Conservation (phyloP, 2,888 invertebrate species). For the Athrips mouffetella region DNA sequence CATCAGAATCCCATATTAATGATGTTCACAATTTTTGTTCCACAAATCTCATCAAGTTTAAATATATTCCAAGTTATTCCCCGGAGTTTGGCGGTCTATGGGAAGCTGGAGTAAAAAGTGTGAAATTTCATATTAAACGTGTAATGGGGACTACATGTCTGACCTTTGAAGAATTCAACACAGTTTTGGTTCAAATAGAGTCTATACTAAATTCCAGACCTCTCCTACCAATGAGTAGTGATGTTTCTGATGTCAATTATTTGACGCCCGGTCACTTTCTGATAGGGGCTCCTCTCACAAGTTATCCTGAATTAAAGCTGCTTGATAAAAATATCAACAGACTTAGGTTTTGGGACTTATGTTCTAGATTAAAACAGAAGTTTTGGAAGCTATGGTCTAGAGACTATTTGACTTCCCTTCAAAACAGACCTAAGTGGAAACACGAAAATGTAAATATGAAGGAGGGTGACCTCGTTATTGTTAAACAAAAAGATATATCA, state of each 20-base stretch:
- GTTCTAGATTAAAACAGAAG: slow-evolving; percentile 17
- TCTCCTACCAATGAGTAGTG: slow-evolving; percentile 13
- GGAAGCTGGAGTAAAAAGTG: too few species aligned
- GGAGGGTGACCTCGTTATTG: not conserved
- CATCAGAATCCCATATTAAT: too few species aligned
- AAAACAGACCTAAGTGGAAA: slow-evolving; percentile 19
- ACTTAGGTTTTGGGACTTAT: slow-evolving; percentile 8
- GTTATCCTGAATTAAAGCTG: not conserved
- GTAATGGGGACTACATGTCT: not conserved
- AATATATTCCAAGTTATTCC: too few species aligned
- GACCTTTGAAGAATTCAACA: slow-evolving; percentile 18
- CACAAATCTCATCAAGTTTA: too few species aligned
- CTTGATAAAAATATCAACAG: not conserved
- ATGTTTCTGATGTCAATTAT: slow-evolving; percentile 9
- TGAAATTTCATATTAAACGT: not conserved
- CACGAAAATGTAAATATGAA: not conserved
- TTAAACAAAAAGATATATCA: too few species aligned
- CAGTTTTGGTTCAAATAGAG: slow-evolving; percentile 17
- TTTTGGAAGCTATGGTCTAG: slow-evolving; percentile 23
- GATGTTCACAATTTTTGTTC: too few species aligned
- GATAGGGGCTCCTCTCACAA: slow-evolving; percentile 10
- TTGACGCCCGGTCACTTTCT: slow-evolving; percentile 16
- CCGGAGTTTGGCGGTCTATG: too few species aligned
- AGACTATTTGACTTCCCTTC: slow-evolving; percentile 21
- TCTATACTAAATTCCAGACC: slow-evolving; percentile 19